phyloP scores from a whole-genome alignment of 1,140 invertebrate species.

The Laodelphax striatellus region DNA sequence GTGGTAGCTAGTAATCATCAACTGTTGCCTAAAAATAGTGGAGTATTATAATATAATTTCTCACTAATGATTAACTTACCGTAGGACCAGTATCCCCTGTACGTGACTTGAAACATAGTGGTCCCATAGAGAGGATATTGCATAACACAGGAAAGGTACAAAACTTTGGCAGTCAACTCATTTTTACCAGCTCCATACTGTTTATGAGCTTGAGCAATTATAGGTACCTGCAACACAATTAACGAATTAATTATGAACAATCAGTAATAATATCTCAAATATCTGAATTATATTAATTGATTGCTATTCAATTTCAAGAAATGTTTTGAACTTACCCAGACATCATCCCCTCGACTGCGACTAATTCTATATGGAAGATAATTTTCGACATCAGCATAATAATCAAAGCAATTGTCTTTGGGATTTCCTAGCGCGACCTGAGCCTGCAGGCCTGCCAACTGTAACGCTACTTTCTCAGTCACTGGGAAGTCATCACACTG shows the following conservation, averaged over 20 bases:
- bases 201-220: constrained; percentile 72
- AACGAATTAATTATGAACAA: too few species aligned
- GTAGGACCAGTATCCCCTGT: constrained; percentile 86
- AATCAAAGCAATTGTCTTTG: constrained; percentile 53
- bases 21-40: too few species aligned
- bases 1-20: too few species aligned
- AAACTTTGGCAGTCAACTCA: constrained; percentile 82
- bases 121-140: constrained; percentile 93
- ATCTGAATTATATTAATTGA: too few species aligned
- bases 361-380: constrained; percentile 71
- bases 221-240: constrained; percentile 50
- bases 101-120: constrained; percentile 83
- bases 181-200: constrained; percentile 85
- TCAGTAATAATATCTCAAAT: too few species aligned
- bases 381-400: constrained; percentile 67
- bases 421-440: constrained; percentile 87
- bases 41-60: too few species aligned
- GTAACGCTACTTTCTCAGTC: constrained; percentile 85
- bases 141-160: constrained; percentile 93
- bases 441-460: constrained; percentile 85
- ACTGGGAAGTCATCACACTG: constrained; percentile 90
- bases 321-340: constrained; percentile 64
- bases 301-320: too few species aligned
- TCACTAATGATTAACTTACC: constrained; percentile 39
- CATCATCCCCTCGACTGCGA: constrained; percentile 54